Evolutionary conservation across 2,113 vertebrate species (phyloP).

Genomic region (Eretmochelys imbricata): DNA sequence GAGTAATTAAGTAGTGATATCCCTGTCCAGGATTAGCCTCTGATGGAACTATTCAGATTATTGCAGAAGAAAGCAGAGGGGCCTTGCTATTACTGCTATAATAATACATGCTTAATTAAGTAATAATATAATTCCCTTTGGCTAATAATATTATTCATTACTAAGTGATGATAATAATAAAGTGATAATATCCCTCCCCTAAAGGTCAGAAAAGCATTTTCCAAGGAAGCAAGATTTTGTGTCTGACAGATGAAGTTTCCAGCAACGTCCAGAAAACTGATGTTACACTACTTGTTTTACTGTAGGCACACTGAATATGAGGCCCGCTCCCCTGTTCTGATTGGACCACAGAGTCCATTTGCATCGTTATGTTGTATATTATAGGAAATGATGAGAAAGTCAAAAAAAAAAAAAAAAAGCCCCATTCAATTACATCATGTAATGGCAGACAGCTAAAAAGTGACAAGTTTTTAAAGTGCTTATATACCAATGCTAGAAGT

Average conservation of each 20-base stretch:
- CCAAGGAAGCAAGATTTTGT: not conserved
- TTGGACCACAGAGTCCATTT: not conserved
- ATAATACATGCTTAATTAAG: not conserved
- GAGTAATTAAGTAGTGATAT: not conserved
- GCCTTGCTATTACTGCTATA: not conserved
- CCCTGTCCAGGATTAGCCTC: not conserved
- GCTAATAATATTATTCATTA: not conserved
- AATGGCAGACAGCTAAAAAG: too few species aligned
- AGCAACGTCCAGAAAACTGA: not conserved
- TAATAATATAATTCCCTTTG: not conserved
- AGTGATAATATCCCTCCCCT: not conserved
- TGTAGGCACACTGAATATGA: not conserved
- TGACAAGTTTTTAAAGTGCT: too few species aligned
- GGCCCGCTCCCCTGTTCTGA: not conserved
- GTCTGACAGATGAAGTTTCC: not conserved
- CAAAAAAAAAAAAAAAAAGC: too few species aligned
- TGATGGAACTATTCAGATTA: not conserved
- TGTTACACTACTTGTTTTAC: not conserved
- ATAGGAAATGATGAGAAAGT: too few species aligned
- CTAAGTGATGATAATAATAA: not conserved
- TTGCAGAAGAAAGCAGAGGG: not conserved
- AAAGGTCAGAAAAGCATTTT: not conserved
- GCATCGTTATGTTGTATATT: not conserved
- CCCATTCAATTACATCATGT: too few species aligned
- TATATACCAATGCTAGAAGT: too few species aligned